phyloP scores from a whole-genome alignment of 2,113 vertebrate species.

The Rhinoptilus africanus region DNA sequence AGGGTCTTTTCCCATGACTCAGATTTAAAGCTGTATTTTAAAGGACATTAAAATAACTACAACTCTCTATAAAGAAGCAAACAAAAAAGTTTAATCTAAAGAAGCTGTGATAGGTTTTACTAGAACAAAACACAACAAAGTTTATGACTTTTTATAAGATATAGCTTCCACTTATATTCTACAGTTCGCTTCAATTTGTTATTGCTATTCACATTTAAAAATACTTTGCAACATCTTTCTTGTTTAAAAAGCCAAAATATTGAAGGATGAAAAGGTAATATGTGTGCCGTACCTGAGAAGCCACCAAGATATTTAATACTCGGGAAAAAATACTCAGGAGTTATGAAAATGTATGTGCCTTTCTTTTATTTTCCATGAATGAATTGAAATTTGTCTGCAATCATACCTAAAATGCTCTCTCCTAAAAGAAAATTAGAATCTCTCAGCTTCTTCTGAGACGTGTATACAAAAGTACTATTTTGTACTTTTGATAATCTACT shows the following conservation, averaged over 20 bases:
- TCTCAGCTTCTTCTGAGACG: neutral
- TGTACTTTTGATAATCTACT: neutral
- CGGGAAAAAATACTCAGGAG: neutral
- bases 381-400: neutral
- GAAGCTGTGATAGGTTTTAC: neutral
- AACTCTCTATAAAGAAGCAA: neutral
- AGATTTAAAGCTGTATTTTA: neutral
- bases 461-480: neutral
- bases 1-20: neutral
- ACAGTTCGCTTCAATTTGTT: neutral
- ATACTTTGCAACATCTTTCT: neutral
- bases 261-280: neutral
- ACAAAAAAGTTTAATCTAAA: neutral
- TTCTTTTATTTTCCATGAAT: neutral
- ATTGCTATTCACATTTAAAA: neutral
- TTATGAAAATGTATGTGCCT: neutral
- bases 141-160: neutral
- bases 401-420: neutral
- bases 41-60: neutral
- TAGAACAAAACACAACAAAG: neutral
- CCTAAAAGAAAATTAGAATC: neutral
- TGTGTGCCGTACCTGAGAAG: neutral
- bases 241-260: neutral
- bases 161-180: neutral
- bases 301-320: neutral